Evolutionary conservation across 2,113 vertebrate genomes (phyloP).

Genomic region (Willisornis vidua): DNA sequence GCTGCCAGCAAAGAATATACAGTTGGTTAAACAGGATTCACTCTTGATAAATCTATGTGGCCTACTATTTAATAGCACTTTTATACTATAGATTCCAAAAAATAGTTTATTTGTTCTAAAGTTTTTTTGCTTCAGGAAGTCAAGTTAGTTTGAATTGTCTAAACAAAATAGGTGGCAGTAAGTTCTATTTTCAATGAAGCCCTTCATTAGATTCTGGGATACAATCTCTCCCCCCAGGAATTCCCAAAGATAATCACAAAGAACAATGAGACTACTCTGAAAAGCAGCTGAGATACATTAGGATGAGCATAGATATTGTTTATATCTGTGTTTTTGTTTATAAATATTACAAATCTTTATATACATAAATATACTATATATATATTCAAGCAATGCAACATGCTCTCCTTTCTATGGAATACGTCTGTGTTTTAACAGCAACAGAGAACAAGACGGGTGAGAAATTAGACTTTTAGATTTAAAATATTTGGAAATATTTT

Average conservation of each 20-base stretch:
- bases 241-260: neutral
- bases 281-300: neutral
- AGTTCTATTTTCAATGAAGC: neutral
- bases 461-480: neutral
- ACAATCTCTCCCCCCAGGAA: neutral
- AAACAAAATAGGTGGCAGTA: neutral
- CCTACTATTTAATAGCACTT: neutral
- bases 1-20: slow-evolving; percentile 9
- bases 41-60: neutral
- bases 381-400: neutral
- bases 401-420: neutral
- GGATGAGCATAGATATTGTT: neutral
- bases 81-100: neutral
- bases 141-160: neutral
- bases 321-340: neutral
- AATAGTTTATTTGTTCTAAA: neutral
- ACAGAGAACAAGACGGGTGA: neutral
- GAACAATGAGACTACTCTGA: neutral
- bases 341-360: neutral
- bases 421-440: neutral
- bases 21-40: neutral
- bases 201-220: neutral
- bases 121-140: neutral
- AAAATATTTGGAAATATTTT: neutral
- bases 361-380: neutral